Base-by-base conservation (phyloP, 2,888 invertebrate species). In the Eugnorisma glareosa region DNA sequence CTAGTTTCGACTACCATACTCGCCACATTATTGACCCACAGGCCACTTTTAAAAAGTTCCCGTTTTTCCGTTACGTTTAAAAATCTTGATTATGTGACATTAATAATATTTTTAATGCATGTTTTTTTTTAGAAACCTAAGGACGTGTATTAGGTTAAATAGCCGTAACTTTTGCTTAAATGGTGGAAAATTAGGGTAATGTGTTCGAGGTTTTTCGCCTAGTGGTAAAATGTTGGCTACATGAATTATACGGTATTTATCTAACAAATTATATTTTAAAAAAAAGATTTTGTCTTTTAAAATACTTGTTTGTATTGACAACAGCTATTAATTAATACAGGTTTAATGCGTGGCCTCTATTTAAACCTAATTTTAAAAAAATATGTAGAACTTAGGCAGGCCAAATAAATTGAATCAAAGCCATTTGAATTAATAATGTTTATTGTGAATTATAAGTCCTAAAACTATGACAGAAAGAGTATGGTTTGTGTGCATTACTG, bases 11-110 rank as follows among this genome's bases (percentile, higher is more conserved):
- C 74, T 37, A 69, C 84, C 83, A 77, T 81, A 81, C 87, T 77
- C 82, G 75, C 89, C 90, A 91, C 57, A 82, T 89, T 88, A 89
- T 89, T 94, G 93, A 94, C 94, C 94, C 90, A 86, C 88, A 92
- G 84, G 84, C 80, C 87, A 88, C 89, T 88, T 91, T 91, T 89
- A 88, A 77, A 89, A 79, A 86, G 80, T 82, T 88, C 83, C 89
- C 78, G 81, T 83, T 81, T 75, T 70, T 75, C 82, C 79, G 77
- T 81, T 87, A 73, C 61, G 21, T 75, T 71, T 64, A 40, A 43
- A 43, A 61, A 51, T 69, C 48, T 64, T 74, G 57, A 78, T 79
- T 51, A 67, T 54, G 61, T 59, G 72, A 51, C 70, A 74, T 79
- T 84, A 64, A 73, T 78, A 51, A 43, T 48, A 40, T 63, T 71